phyloP scores from a whole-genome alignment of 2,797 vertebrate species.

The Choloepus didactylus region DNA sequence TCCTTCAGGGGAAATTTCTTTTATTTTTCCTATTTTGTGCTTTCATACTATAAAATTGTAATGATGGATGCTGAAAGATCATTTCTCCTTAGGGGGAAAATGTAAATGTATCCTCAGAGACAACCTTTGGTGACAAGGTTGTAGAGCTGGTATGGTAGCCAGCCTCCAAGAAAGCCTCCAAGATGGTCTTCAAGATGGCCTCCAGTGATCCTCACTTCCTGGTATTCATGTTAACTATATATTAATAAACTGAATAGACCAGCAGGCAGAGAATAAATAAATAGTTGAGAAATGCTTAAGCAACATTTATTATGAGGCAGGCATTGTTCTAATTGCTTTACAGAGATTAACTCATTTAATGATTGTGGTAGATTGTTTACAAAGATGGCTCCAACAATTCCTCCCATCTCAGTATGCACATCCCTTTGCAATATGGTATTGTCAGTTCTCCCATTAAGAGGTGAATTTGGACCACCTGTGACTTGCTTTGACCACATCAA shows the following conservation, averaged over 20 bases:
- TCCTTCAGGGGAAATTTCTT: background rate
- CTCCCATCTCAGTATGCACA: background rate
- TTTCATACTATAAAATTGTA: background rate
- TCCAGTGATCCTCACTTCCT: background rate
- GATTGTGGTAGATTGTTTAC: background rate
- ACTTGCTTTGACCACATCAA: constrained; percentile 13
- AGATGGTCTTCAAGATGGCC: accelerated
- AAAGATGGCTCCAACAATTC: background rate
- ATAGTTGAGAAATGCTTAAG: background rate
- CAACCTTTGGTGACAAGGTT: background rate
- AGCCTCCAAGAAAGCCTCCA: background rate
- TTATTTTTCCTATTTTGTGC: constrained; percentile 23
- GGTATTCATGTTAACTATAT: background rate
- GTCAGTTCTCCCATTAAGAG: background rate
- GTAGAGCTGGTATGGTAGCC: background rate
- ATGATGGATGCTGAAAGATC: background rate
- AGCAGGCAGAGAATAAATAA: background rate
- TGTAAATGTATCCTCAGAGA: background rate
- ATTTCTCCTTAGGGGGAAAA: background rate
- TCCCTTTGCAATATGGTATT: background rate
- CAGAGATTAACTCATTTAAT: background rate
- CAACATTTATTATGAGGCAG: background rate
- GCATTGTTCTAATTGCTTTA: background rate
- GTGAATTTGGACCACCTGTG: background rate
- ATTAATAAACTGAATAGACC: background rate